Conservation (phyloP, 2,888 invertebrate species). For the Platypus cylindrus region DNA sequence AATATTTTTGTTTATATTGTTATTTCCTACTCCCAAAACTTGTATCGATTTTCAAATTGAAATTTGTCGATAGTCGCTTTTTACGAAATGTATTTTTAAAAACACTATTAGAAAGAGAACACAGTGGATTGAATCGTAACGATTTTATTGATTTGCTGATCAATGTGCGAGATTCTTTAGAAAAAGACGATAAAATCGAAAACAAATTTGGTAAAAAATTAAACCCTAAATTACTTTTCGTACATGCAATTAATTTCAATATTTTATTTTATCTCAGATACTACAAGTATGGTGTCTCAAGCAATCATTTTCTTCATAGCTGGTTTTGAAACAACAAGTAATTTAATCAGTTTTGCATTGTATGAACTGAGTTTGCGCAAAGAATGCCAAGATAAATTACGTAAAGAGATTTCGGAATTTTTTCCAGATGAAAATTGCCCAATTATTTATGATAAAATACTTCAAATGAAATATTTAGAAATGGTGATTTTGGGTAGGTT, state of each 20-base stretch:
- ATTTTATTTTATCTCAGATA: slow-evolving; percentile 21
- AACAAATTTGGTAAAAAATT: slow-evolving; percentile 18
- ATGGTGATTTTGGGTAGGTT: slow-evolving; percentile 36
- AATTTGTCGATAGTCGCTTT: slow-evolving; percentile 28
- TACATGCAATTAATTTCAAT: neutral
- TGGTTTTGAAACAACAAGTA: slow-evolving; percentile 41
- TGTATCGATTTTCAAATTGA: slow-evolving; percentile 27
- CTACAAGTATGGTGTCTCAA: slow-evolving; percentile 32
- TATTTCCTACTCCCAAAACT: slow-evolving; percentile 29
- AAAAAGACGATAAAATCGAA: slow-evolving; percentile 15
- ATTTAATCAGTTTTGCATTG: slow-evolving; percentile 34
- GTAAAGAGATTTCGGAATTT: slow-evolving; percentile 32
- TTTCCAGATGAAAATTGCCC: slow-evolving; percentile 25
- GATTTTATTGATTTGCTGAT: slow-evolving; percentile 37
- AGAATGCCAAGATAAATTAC: slow-evolving; percentile 36
- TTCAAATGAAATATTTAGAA: slow-evolving; percentile 40
- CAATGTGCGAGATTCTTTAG: slow-evolving; percentile 25
- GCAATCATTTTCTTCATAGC: slow-evolving; percentile 40
- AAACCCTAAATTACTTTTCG: neutral
- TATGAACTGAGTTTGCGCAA: slow-evolving; percentile 36
- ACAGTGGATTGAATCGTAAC: slow-evolving; percentile 26
- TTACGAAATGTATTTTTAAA: slow-evolving; percentile 27
- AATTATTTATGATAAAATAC: slow-evolving; percentile 35
- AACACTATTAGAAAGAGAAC: slow-evolving; percentile 26
- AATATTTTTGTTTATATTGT: slow-evolving; percentile 24